These are phyloP conservation scores for Scalopus aquaticus DNA, from an alignment of 2,113 vertebrate genomes.

Conservation along the genomic window DNA sequence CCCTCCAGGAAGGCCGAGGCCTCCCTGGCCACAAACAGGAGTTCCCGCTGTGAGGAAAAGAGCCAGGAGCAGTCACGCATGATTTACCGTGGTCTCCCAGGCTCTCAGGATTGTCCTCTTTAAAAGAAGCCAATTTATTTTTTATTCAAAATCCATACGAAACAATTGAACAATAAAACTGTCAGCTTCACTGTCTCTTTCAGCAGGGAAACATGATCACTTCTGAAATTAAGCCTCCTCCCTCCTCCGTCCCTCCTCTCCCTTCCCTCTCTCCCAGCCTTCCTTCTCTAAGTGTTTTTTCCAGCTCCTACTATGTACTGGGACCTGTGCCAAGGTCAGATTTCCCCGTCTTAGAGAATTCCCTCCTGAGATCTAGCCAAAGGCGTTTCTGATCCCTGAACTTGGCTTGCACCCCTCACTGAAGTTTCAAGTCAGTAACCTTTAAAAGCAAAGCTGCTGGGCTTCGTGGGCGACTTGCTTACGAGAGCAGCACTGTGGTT, in stretches of 20 bases:
- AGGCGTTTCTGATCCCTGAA: background rate
- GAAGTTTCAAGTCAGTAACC: background rate
- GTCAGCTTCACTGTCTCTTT: conserved; percentile 67
- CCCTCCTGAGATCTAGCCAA: background rate
- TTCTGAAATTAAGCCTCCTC: background rate
- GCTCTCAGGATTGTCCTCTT: conserved; percentile 41
- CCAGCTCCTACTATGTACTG: background rate
- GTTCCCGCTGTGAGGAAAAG: background rate
- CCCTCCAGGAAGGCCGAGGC: background rate
- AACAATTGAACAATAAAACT: conserved; percentile 76
- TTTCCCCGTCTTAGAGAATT: background rate
- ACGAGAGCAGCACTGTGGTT: background rate
- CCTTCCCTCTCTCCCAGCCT: background rate
- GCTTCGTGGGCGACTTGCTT: background rate
- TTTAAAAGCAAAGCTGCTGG: background rate
- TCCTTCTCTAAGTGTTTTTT: background rate
- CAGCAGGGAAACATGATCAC: background rate
- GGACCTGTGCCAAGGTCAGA: background rate
- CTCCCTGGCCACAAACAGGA: background rate
- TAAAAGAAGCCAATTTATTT: conserved; percentile 79
- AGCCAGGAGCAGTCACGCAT: background rate
- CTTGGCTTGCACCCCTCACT: background rate
- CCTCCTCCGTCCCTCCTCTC: background rate
- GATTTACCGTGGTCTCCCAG: background rate
- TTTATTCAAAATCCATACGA: conserved; percentile 81